phyloP scores from a whole-genome alignment of 2,888 invertebrate genomes.

The Hemicrepidius hirtus region DNA sequence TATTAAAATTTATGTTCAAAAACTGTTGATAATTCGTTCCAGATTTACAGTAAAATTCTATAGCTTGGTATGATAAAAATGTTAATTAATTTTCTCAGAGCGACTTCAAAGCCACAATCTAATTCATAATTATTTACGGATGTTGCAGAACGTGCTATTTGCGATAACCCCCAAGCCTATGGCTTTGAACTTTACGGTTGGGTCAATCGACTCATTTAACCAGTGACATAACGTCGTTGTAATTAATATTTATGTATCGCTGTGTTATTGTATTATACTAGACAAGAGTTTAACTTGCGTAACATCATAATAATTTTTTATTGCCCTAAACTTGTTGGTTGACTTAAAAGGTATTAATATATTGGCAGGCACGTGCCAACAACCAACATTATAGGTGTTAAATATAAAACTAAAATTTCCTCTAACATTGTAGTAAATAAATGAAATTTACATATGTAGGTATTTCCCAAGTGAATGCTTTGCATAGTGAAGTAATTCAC shows the following conservation, averaged over 20 bases:
- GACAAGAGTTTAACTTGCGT: background rate
- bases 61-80: background rate
- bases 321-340: background rate
- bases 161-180: conserved; percentile 48
- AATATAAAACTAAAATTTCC: background rate
- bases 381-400: background rate
- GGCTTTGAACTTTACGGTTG: conserved; percentile 50
- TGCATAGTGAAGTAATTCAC: conserved; percentile 37
- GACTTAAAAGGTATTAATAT: conserved; percentile 30
- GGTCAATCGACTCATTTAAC: conserved; percentile 41
- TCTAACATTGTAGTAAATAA: conserved; percentile 17
- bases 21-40: conserved; percentile 4
- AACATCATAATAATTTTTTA: too few species aligned
- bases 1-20: conserved; percentile 3
- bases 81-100: conserved; percentile 7
- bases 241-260: conserved; percentile 38
- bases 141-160: conserved; percentile 34
- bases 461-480: conserved; percentile 22
- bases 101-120: background rate
- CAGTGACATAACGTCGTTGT: conserved; percentile 34
- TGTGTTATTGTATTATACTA: background rate
- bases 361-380: conserved; percentile 7
- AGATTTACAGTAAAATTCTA: background rate
- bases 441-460: conserved; percentile 16
- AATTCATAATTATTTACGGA: conserved; percentile 36